Evolutionary conservation across 1,140 invertebrate species (phyloP), one percentile per base, ranked within the genome.

Genomic region (Cotesia chilonis): DNA sequence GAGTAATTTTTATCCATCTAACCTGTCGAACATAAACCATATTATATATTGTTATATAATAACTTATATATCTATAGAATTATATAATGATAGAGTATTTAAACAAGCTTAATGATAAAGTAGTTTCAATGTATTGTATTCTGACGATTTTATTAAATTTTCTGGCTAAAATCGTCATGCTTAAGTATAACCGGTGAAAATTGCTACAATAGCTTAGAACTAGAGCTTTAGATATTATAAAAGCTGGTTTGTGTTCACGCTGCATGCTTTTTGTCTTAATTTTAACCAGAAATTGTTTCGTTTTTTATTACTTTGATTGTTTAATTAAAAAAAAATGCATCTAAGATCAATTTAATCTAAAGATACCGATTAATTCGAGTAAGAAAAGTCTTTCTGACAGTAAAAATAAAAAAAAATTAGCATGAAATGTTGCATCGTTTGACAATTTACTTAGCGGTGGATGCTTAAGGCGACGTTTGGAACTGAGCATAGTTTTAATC

Each of bases 11-110:
- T 28, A 70, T 51, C 35, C n/a, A 47, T 20, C 4, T 70, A 20
- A 63, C 55, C 35, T 68, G 35, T 74, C 72, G 73, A 70, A 74
- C 65, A 74, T 67, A 74, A 74, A 71, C 61, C 69, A 69, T 66
- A 69, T 47, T 47, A 47, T 47, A 47, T 47, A 47, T 47, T 9
- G 6, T 47, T 47, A 47, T 41, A 41, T 41, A 28, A 28, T 28
- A 28, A 41, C 38, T 7, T 41, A 9, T 41, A 41, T 41, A 41
- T 7, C 28, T 28, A 28, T 28, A 28, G 28, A 28, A 28, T 14
- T 51, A 38, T 35, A 20, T 54, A 35, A 9, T 28, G 28, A 28
- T 1, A 28, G 28, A 28, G 28, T 28, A 28, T 28, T 28, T 28
- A 28, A 28, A 2, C 28, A 28, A 28, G 28, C 28, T 28, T 28